These are phyloP conservation scores for Nephrocerus scutellatus DNA, from an alignment of 2,888 invertebrate species.

Conservation along the genomic window DNA sequence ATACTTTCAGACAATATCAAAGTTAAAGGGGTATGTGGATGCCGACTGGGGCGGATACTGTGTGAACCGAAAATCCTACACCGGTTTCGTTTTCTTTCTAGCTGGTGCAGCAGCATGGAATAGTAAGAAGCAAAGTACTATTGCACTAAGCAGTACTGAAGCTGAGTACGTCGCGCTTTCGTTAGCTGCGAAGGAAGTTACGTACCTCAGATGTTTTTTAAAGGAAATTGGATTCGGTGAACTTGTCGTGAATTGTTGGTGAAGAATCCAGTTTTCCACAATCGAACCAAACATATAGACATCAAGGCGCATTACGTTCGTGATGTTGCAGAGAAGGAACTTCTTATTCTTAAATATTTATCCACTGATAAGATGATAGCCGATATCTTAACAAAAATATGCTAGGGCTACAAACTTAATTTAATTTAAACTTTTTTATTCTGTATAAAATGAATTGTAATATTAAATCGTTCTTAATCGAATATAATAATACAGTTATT, in stretches of 20 bases:
- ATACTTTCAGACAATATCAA: too few species aligned
- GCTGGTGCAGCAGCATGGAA: constrained; percentile 9
- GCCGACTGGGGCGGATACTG: constrained; percentile 7
- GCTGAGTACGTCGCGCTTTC: constrained; percentile 17
- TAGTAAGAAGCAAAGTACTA: constrained; percentile 3
- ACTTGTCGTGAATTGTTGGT: constrained; percentile 7
- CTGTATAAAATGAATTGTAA: too few species aligned
- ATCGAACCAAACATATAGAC: constrained; percentile 13
- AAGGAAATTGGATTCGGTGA: constrained; percentile 13
- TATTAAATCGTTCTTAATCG: too few species aligned
- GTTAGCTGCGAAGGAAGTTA: constrained; percentile 13
- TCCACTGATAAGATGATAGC: too few species aligned
- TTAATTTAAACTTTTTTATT: too few species aligned
- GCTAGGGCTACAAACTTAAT: too few species aligned
- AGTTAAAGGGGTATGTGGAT: too few species aligned
- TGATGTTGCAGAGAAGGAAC: too few species aligned
- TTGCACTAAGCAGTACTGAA: constrained; percentile 11
- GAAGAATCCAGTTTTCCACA: constrained; percentile 9
- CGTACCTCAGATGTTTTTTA: constrained; percentile 11
- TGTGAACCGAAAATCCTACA: constrained; percentile 14
- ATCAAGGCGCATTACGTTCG: constrained; percentile 17
- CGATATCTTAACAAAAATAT: too few species aligned
- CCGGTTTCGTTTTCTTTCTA: constrained; percentile 15
- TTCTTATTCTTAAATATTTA: too few species aligned
- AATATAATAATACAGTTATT: too few species aligned